Base-by-base conservation (phyloP, 2,113 vertebrate genomes). In the Empidonax alnorum region DNA sequence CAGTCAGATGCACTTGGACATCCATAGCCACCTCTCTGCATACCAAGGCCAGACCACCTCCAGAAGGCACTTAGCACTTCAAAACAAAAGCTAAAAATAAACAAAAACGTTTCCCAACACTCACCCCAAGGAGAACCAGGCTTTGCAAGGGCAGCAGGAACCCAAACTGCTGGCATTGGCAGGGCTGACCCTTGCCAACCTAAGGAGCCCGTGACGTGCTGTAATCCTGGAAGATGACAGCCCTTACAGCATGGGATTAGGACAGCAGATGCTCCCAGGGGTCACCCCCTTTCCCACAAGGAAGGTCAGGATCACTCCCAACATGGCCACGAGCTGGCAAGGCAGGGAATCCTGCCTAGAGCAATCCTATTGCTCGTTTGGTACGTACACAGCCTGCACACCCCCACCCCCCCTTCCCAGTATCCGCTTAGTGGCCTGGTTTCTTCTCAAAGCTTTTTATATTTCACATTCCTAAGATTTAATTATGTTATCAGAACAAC, bases 401-500 rank as follows among this genome's bases (percentile, higher is more conserved):
- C 11, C 10, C 22, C 52, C 13, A 23, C 15, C n/a, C 21, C 21
- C 41, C 69, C 22, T 66, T 75, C 37, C 69, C 89, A 68, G 61
- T 37, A 87, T 52, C 89, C 3, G 0, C 86, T 92, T 73, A 86
- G 80, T 39, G 42, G 86, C 89, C 80, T 59, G 83, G 84, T 97
- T 97, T 92, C 94, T 89, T 82, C 84, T 82, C 79, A 86, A 80
- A 90, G 95, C 95, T 96, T 96, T 97, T 95, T 95, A 82, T 90
- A 94, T 95, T 97, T 94, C 91, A 89, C 90, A 94, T 93, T 93
- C 93, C 76, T 87, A 92, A 90, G 90, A 96, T 94, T 96, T 97
- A 97, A 96, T 96, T 96, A 96, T 61, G 93, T 95, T 96, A 95
- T 96, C 96, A 96, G 95, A 95, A 93, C 94, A 96, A 96, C 94